phyloP scores from a whole-genome alignment of 2,797 vertebrate species.

The Brotogeris chrysoptera region DNA sequence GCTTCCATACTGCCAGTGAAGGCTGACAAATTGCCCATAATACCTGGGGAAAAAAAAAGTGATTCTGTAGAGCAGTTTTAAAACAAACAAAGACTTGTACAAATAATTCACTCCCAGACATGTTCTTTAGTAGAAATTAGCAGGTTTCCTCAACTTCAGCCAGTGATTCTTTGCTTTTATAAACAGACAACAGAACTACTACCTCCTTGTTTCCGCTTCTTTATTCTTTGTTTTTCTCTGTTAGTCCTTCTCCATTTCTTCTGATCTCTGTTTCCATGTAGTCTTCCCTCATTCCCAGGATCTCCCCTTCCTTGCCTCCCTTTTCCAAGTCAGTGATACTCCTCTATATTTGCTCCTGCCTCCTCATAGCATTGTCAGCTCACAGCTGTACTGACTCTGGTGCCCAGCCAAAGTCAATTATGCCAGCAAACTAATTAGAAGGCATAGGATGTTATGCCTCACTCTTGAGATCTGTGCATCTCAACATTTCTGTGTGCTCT shows the following conservation, averaged over 20 bases:
- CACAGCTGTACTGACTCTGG: background rate
- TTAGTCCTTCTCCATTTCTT: background rate
- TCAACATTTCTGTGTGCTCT: background rate
- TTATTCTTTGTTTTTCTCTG: background rate
- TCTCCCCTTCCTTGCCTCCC: background rate
- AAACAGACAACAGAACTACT: background rate
- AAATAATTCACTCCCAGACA: background rate
- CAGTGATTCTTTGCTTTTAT: background rate
- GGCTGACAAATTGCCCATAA: background rate
- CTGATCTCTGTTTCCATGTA: background rate
- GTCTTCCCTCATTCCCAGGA: background rate
- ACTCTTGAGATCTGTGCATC: background rate
- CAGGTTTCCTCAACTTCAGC: background rate
- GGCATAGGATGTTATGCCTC: background rate
- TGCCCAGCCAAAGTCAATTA: background rate
- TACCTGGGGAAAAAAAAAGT: background rate
- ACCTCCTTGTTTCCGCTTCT: background rate
- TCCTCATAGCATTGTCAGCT: background rate
- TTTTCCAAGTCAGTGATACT: background rate
- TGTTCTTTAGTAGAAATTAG: background rate
- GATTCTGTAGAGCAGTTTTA: background rate
- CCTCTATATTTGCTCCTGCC: background rate
- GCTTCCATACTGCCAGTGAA: background rate
- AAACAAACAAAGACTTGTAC: background rate
- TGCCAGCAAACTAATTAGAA: background rate